Base-by-base conservation (phyloP, 2,888 invertebrate genomes). In the Actias luna region DNA sequence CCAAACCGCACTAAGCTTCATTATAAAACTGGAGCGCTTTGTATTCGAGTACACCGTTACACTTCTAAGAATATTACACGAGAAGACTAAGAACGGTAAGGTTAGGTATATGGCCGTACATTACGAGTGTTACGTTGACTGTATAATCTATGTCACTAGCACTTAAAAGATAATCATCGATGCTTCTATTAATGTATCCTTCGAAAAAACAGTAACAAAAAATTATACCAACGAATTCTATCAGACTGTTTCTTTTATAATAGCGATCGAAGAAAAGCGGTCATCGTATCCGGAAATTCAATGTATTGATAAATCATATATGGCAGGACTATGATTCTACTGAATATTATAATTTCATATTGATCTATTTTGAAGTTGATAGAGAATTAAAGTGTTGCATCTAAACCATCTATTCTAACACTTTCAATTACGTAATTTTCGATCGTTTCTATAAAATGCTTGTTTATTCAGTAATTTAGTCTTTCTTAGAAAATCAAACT, bases 11-110 rank as follows among this genome's bases (percentile, higher is more conserved):
- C 74, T 77, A 75, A 78, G 77, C 72, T 82, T 83, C 81, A 82
- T 78, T 76, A 78, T 77, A 77, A 79, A 87, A 85, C 83, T 87
- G 81, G 84, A 85, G 83, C 83, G 79, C 82, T 87, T 85, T 82
- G 74, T 80, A 78, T 77, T 73, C 73, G 74, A 72, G 69, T 69
- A 74, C 73, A 86, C 88, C 86, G 88, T 88, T 89, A 89, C 73
- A 64, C 67, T 89, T 89, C 87, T 87, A 69, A 77, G 87, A 89
- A 88, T 78, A 80, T 74, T 73, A 76, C 73, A 76, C 75, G 78
- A 80, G 82, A 74, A 73, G 77, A 80, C 80, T 80, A 79, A 78
- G 78, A 85, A 88, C 85, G 83, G 86, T 85, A 84, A 78, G 77
- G 74, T 68, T 77, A 78, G 74, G 77, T 76, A 71, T 75, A 73